Evolutionary conservation across 2,888 invertebrate genomes (phyloP).

Genomic region (Caradrina kadenii): DNA sequence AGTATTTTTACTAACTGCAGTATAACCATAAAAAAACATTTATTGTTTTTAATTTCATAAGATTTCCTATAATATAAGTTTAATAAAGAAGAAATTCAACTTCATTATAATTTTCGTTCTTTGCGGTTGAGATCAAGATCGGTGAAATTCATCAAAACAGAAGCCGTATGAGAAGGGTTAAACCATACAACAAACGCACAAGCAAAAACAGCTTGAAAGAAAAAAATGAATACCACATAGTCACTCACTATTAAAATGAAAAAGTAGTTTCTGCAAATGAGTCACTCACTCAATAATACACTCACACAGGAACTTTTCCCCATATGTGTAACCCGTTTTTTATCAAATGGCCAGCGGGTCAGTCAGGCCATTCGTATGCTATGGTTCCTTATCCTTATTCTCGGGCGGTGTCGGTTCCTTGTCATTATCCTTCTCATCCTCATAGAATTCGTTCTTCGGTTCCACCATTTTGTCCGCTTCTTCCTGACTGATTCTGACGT

Average conservation of each 20-base stretch:
- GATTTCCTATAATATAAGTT: neutral
- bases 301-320: conserved; percentile 65
- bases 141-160: neutral
- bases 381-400: conserved; percentile 84
- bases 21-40: neutral
- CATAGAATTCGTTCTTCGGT: conserved; percentile 96
- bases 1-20: neutral
- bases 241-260: conserved; percentile 23
- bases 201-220: neutral
- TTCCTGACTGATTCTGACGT: conserved; percentile 94
- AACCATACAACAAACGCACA: conserved; percentile 3
- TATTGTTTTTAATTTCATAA: neutral
- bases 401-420: conserved; percentile 89
- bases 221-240: neutral
- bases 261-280: neutral
- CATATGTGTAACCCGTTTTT: conserved; percentile 68
- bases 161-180: conserved; percentile 44
- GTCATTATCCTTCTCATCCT: conserved; percentile 97
- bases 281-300: conserved; percentile 16
- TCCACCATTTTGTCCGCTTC: conserved; percentile 96
- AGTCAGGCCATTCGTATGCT: conserved; percentile 79
- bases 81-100: too few species aligned
- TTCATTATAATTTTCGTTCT: neutral
- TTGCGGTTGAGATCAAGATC: conserved; percentile 8
- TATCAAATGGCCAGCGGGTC: conserved; percentile 82